These are phyloP conservation scores for Ochotona curzoniae DNA, from an alignment of 2,113 vertebrate species.

Conservation along the genomic window DNA sequence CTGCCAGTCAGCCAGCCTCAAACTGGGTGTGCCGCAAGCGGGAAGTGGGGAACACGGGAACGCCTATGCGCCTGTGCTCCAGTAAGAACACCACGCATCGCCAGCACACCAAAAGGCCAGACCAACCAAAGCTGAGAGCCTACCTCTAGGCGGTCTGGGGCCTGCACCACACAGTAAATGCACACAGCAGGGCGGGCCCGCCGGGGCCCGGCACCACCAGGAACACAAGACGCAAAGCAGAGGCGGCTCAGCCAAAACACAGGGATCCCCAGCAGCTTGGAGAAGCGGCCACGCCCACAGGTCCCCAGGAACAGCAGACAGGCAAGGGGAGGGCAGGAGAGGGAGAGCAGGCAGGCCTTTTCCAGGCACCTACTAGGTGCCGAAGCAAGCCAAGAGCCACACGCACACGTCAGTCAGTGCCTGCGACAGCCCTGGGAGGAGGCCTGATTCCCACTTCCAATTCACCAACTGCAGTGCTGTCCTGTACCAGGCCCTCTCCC, in stretches of 20 bases:
- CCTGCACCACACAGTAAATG: not conserved
- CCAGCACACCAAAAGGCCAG: not conserved
- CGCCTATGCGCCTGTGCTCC: not conserved
- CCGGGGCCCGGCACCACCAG: not conserved
- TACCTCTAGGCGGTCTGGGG: not conserved
- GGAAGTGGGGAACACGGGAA: not conserved
- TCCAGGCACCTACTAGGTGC: not conserved
- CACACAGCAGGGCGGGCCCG: not conserved
- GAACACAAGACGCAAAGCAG: not conserved
- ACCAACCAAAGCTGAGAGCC: not conserved
- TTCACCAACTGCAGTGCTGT: not conserved
- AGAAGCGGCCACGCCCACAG: not conserved
- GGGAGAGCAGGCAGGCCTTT: not conserved
- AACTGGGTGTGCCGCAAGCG: too few species aligned
- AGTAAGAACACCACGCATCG: accelerated
- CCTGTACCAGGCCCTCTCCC: too few species aligned
- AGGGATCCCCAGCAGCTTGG: not conserved
- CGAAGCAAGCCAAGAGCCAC: not conserved
- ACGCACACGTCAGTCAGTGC: not conserved
- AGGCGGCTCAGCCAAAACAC: not conserved
- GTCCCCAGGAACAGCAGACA: not conserved
- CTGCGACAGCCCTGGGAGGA: not conserved
- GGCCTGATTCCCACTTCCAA: not conserved
- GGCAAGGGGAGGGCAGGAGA: not conserved
- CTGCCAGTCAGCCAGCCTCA: too few species aligned